Percentiles rank a stretch among this genome's conserved stretches.
Conservation (phyloP, 2,797 vertebrate species). For the Cyclura pinguis region DNA sequence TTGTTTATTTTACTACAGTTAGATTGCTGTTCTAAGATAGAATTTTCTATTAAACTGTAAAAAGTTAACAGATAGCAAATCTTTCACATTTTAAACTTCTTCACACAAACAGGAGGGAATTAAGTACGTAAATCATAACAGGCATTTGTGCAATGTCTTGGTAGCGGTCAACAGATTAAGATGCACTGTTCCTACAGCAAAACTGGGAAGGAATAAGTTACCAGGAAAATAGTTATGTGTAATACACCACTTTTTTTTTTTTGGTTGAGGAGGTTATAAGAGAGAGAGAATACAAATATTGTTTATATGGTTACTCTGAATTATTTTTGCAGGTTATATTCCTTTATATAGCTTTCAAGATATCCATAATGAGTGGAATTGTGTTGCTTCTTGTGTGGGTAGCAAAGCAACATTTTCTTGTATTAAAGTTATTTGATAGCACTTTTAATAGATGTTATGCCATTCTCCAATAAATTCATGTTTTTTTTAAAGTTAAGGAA, state of each 20-base stretch:
- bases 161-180: conserved; percentile 1
- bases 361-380: neutral
- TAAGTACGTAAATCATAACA: neutral
- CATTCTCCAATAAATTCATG: neutral
- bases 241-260: too few relatives aligned
- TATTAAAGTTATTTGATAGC: neutral
- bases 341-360: too few relatives aligned
- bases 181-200: neutral
- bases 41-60: neutral
- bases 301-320: too few relatives aligned
- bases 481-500: neutral
- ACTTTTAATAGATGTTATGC: neutral
- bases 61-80: neutral
- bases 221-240: too few relatives aligned
- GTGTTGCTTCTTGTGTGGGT: neutral
- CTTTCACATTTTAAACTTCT: conserved; percentile 11
- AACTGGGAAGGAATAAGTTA: too few relatives aligned
- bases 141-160: neutral
- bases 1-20: neutral
- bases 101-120: neutral
- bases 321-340: too few relatives aligned
- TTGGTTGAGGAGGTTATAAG: too few relatives aligned
- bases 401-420: neutral
- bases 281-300: too few relatives aligned
- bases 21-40: neutral